A percentile compares a stretch with the other conserved stretches of the same genome.
phyloP scores from a whole-genome alignment of 2,113 vertebrate genomes.

The Larimichthys polyactis region DNA sequence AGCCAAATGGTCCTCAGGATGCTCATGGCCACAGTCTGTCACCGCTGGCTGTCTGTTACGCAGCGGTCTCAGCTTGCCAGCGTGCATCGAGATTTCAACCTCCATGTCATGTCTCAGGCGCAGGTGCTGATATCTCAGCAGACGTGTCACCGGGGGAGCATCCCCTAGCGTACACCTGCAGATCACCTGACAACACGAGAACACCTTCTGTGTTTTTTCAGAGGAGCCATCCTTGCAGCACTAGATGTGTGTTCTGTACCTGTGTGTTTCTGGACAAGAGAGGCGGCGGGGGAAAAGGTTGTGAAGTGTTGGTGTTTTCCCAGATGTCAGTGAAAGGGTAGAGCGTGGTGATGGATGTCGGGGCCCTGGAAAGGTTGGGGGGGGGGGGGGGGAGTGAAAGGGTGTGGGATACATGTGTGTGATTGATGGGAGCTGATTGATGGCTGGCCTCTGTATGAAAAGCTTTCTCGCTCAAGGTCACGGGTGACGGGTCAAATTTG shows the following conservation, averaged over 20 bases:
- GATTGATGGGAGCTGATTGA: constrained; percentile 79
- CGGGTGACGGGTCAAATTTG: constrained; percentile 74
- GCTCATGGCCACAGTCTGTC: constrained; percentile 62
- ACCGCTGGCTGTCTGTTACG: constrained; percentile 41
- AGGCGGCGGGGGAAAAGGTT: constrained; percentile 36
- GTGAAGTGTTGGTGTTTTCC: constrained; percentile 76
- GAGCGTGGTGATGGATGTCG: constrained; percentile 74
- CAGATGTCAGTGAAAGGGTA: constrained; percentile 75
- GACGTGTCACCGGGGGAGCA: constrained; percentile 63
- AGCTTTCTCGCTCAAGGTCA: constrained; percentile 73
- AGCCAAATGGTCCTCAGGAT: constrained; percentile 55
- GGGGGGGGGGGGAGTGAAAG: constrained; percentile 37
- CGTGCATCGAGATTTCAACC: constrained; percentile 56
- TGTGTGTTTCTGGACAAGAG: constrained; percentile 32
- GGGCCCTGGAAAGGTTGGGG: constrained; percentile 50
- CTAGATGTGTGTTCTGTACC: constrained; percentile 20
- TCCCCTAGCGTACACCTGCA: constrained; percentile 56
- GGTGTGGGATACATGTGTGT: constrained; percentile 54
- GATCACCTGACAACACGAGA: constrained; percentile 66
- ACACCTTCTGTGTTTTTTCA: constrained; percentile 45
- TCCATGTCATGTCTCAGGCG: constrained; percentile 57
- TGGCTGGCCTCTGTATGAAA: constrained; percentile 62
- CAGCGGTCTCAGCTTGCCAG: constrained; percentile 50
- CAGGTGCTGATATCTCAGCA: constrained; percentile 65
- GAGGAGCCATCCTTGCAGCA: constrained; percentile 45